Percentiles rank a stretch among this genome's conserved stretches.
Conservation (phyloP, 2,888 invertebrate species). For the Thelaira solivaga region DNA sequence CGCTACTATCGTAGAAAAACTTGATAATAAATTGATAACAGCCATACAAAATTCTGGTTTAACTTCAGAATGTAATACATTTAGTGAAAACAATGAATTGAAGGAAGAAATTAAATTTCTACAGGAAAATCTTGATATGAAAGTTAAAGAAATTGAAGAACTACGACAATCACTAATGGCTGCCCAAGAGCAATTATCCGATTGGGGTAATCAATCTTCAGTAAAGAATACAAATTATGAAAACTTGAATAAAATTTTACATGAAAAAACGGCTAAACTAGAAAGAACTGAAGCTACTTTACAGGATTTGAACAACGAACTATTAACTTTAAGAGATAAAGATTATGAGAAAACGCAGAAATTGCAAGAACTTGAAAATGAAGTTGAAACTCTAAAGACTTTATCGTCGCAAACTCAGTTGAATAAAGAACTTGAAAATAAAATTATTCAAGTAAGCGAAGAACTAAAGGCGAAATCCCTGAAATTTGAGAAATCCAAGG, state of each 20-base stretch:
- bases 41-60: conserved; percentile 30
- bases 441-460: conserved; percentile 76
- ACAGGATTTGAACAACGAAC: conserved; percentile 63
- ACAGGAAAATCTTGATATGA: conserved; percentile 42
- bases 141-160: conserved; percentile 47
- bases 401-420: neutral
- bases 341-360: conserved; percentile 37
- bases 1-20: conserved; percentile 5
- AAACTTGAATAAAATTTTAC: conserved; percentile 54
- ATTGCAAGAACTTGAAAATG: conserved; percentile 73
- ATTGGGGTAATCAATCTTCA: conserved; percentile 41
- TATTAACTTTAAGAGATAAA: conserved; percentile 59
- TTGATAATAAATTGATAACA: conserved; percentile 40
- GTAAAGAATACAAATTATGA: conserved; percentile 44
- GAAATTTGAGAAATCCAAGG: conserved; percentile 78
- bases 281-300: conserved; percentile 59
- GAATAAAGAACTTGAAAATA: conserved; percentile 69
- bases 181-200: conserved; percentile 48
- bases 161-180: conserved; percentile 51
- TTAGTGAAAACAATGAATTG: conserved; percentile 29
- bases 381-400: conserved; percentile 76
- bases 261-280: conserved; percentile 48
- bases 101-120: conserved; percentile 48
- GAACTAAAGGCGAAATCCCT: conserved; percentile 78
- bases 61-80: conserved; percentile 45